Evolutionary conservation across 2,797 vertebrate genomes (phyloP).

Genomic region (Myotis findleyi): DNA sequence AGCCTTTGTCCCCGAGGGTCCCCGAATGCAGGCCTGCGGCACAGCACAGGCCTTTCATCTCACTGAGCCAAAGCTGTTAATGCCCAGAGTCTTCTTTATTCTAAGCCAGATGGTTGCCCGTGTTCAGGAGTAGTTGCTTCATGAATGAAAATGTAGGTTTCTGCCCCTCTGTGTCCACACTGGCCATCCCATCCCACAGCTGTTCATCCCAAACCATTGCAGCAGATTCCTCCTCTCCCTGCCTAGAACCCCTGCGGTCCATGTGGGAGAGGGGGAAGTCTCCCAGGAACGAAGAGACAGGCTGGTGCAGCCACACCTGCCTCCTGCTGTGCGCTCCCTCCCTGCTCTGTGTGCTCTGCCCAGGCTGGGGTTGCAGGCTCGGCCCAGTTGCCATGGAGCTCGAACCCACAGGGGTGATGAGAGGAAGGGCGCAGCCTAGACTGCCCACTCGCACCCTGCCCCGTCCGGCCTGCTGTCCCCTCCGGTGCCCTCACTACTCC

Average conservation of each 20-base stretch:
- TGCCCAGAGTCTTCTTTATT: neutral
- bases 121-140: neutral
- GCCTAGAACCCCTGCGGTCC: too few relatives aligned
- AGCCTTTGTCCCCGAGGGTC: neutral
- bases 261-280: neutral
- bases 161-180: neutral
- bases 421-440: too few relatives aligned
- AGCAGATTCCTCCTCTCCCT: neutral
- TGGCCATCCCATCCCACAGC: neutral
- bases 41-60: neutral
- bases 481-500: rapidly evolving
- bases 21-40: neutral
- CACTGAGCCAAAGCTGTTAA: neutral
- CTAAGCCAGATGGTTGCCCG: neutral
- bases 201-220: neutral
- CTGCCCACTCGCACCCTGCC: neutral
- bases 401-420: rapidly evolving
- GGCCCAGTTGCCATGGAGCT: rapidly evolving
- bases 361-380: neutral
- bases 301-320: rapidly evolving
- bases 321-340: rapidly evolving
- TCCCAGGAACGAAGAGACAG: neutral
- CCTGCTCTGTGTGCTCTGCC: neutral
- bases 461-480: rapidly evolving
- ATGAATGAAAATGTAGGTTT: neutral